Percentiles rank a stretch among this genome's conserved stretches.
Evolutionary conservation across 2,888 invertebrate genomes (phyloP).

Genomic region (Cheilosia grossa): DNA sequence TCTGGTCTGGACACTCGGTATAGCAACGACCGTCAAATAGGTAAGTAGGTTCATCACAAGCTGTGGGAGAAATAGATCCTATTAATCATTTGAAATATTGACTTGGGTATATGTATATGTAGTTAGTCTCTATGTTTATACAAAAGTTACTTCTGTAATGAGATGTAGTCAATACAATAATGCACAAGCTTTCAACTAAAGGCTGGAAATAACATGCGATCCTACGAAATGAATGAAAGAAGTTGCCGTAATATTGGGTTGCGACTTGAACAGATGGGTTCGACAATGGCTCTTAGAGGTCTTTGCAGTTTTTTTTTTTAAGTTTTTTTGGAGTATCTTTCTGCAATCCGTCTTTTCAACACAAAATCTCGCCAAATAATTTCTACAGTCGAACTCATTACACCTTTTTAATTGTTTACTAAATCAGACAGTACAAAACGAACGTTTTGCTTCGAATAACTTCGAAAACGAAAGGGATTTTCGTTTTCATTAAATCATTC

Average conservation of each 20-base stretch:
- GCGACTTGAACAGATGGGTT: too few species aligned
- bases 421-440: too few species aligned
- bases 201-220: background rate
- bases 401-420: too few species aligned
- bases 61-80: constrained; percentile 74
- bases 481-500: too few species aligned
- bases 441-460: too few species aligned
- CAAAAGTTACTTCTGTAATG: constrained; percentile 11
- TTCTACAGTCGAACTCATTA: background rate
- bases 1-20: constrained; percentile 80
- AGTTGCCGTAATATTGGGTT: too few species aligned
- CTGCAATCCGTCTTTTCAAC: too few species aligned
- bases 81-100: constrained; percentile 29
- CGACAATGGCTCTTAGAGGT: too few species aligned
- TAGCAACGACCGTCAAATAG: constrained; percentile 81
- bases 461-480: too few species aligned
- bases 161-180: background rate
- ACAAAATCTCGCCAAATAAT: too few species aligned
- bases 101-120: background rate
- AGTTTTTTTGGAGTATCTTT: too few species aligned
- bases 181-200: background rate
- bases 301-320: too few species aligned
- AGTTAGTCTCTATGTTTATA: constrained; percentile 28
- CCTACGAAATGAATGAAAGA: constrained; percentile 31
- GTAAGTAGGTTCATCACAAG: constrained; percentile 79